Evolutionary conservation across 2,113 vertebrate genomes (phyloP).

Genomic region (Micronycteris hirsuta): DNA sequence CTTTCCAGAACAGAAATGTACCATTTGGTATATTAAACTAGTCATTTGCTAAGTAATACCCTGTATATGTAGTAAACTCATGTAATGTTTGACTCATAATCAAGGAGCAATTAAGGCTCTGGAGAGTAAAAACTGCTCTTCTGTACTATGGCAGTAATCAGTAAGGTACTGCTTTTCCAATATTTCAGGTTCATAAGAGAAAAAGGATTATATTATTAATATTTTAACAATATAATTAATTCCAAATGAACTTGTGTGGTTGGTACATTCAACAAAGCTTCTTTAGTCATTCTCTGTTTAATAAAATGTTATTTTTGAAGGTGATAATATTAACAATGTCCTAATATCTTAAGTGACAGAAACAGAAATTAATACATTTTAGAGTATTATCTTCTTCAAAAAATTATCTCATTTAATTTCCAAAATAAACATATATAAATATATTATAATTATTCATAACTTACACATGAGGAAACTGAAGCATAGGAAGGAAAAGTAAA

Average conservation of each 20-base stretch:
- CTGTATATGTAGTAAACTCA: not conserved
- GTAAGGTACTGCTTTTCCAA: not conserved
- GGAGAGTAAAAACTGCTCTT: not conserved
- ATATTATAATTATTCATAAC: not conserved
- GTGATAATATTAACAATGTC: not conserved
- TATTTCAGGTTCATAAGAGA: not conserved
- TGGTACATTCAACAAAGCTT: not conserved
- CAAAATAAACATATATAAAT: not conserved
- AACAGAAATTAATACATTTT: not conserved
- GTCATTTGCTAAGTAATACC: not conserved
- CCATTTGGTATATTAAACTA: not conserved
- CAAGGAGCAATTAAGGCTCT: not conserved
- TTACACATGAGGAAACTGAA: not conserved
- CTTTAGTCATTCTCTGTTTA: not conserved
- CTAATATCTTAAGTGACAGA: constrained; percentile 2
- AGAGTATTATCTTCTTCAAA: not conserved
- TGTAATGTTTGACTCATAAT: not conserved
- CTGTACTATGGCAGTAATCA: not conserved
- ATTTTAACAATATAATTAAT: not conserved
- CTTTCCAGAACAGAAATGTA: not conserved
- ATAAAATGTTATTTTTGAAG: constrained; percentile 14
- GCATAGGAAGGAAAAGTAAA: not conserved
- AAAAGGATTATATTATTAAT: not conserved
- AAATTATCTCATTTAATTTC: not conserved
- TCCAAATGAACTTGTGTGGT: not conserved